Conservation (phyloP, 2,113 vertebrate species). For the Pangasianodon hypophthalmus region DNA sequence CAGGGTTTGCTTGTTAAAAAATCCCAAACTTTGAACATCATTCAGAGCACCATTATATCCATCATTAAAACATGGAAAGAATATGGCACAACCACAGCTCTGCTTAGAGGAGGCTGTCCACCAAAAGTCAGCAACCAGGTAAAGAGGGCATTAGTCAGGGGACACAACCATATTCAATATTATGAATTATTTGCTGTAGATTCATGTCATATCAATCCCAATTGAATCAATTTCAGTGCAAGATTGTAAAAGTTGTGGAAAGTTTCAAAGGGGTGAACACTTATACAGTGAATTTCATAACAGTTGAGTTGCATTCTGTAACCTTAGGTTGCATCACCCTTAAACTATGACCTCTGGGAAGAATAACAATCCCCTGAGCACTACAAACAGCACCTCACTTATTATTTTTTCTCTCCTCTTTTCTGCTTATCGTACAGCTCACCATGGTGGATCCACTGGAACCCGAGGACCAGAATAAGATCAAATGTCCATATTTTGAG, state of each 20-base stretch:
- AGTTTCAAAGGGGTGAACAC: background rate
- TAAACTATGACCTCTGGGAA: constrained; percentile 46
- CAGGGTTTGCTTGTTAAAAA: background rate
- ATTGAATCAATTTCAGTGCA: background rate
- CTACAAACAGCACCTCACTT: constrained; percentile 12
- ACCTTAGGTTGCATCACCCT: constrained; percentile 55
- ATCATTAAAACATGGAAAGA: background rate
- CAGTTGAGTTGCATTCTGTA: constrained; percentile 48
- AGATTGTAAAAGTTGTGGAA: background rate
- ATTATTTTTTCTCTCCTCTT: constrained; percentile 12
- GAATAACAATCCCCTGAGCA: background rate
- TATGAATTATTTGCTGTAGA: background rate
- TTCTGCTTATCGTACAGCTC: constrained; percentile 55
- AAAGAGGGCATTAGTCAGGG: background rate
- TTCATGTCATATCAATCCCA: background rate
- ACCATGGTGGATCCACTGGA: constrained; percentile 79
- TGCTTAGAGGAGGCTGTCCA: background rate
- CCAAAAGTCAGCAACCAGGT: background rate
- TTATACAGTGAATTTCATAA: background rate
- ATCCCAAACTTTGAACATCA: background rate
- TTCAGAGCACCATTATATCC: background rate
- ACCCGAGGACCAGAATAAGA: constrained; percentile 71
- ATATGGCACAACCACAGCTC: background rate
- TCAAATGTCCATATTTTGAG: constrained; percentile 62
- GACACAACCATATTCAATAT: background rate